Base-by-base conservation (phyloP, 2,113 vertebrate genomes). In the Antigone vipio region DNA sequence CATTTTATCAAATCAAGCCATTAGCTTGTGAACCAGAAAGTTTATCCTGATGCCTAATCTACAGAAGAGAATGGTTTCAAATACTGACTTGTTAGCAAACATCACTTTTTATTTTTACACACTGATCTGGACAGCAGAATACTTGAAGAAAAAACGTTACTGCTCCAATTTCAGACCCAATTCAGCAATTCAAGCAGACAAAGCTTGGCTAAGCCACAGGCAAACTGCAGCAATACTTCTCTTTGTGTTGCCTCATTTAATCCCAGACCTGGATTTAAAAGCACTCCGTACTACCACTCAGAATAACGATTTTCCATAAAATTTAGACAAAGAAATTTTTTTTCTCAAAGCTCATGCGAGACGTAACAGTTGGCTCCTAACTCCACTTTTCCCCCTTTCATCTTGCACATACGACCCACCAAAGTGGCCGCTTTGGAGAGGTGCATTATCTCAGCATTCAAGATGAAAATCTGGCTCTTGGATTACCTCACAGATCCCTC, bases 181-280 rank as follows among this genome's bases (percentile, higher is more conserved):
- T 89, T 89, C 94, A 42, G 53, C 50, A 91, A 53, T 24, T 69
- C 58, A 76, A 91, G 84, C 53, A 64, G 75, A 88, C 66, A 82
- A 92, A 95, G 75, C 62, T 83, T 66, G 53, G 23, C 75, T 93
- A 91, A 94, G 50, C 69, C 92, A 89, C 81, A 78, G 77, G 73
- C 73, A 79, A 85, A 87, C 58, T 78, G 74, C 86, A 89, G 83
- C 58, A 63, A 53, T 81, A 40, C 64, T 91, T 71, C 47, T 64
- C 81, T 81, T 95, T 72, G 77, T 85, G 74, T 88, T 88, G 49
- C 88, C 60, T 93, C 68, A 50, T 82, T 92, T 91, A 87, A 87
- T 72, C 84, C 77, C 69, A 93, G 40, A 89, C 45, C 49, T 44
- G 56, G 84, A 92, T 85, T 91, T 94, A 76, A 95, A 89, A 87